Percentiles rank a stretch among this genome's conserved stretches.
Conservation (phyloP, 1,140 invertebrate genomes). For the Harpegnathos saltator region DNA sequence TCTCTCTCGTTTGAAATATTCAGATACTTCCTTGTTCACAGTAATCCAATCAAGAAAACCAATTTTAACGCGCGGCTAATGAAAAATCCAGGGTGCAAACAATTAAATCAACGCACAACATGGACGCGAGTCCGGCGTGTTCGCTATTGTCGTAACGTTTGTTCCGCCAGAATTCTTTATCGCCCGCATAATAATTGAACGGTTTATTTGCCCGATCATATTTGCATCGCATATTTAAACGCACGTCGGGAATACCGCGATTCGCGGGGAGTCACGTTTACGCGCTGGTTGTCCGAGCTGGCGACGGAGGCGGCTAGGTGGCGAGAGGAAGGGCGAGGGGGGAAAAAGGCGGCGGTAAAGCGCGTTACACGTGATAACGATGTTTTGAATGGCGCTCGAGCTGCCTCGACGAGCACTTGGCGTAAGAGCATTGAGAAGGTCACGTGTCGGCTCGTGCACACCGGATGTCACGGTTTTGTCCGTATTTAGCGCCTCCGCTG, state of each 20-base stretch:
- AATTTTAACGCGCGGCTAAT: not conserved
- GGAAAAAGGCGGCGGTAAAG: slow-evolving; percentile 27
- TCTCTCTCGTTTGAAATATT: too few species aligned
- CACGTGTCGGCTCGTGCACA: slow-evolving; percentile 81
- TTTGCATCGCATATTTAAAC: not conserved
- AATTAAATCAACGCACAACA: too few species aligned
- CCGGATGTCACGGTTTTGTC: slow-evolving; percentile 83
- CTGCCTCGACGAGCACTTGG: slow-evolving; percentile 55
- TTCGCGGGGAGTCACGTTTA: not conserved
- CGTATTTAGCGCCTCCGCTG: slow-evolving; percentile 78
- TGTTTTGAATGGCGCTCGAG: slow-evolving; percentile 36
- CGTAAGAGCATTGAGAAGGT: slow-evolving; percentile 74
- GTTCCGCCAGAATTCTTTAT: not conserved
- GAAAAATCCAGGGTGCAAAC: not conserved
- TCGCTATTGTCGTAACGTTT: not conserved
- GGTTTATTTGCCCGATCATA: not conserved
- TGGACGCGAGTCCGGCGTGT: not conserved
- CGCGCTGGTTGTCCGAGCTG: not conserved
- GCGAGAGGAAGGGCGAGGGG: too few species aligned
- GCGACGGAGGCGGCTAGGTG: too few species aligned
- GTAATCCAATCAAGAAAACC: not conserved
- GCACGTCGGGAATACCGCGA: not conserved
- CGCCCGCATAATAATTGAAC: not conserved
- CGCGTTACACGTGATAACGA: slow-evolving; percentile 40
- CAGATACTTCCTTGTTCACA: not conserved